These are phyloP conservation scores for Cheiracanthium punctorium DNA, from an alignment of 2,888 invertebrate species.

Conservation along the genomic window DNA sequence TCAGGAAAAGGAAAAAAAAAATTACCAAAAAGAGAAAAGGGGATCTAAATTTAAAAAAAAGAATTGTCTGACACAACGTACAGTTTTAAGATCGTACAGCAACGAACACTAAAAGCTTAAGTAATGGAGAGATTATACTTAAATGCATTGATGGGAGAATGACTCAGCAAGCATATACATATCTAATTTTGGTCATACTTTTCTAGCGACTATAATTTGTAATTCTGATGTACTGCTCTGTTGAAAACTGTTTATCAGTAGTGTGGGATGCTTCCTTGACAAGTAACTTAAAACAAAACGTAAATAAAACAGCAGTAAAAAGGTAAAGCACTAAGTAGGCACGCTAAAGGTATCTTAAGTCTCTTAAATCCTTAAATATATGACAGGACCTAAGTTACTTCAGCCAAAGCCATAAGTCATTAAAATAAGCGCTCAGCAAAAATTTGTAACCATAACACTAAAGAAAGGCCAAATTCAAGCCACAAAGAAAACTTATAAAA, in stretches of 20 bases:
- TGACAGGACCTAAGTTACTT: constrained; percentile 52
- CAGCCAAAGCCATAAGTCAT: constrained; percentile 60
- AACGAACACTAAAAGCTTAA: background rate
- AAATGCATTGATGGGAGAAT: background rate
- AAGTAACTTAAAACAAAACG: background rate
- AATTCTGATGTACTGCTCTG: background rate
- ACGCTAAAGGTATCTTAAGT: constrained; percentile 36
- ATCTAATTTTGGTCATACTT: background rate
- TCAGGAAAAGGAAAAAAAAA: background rate
- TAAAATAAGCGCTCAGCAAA: constrained; percentile 53
- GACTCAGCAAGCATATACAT: background rate
- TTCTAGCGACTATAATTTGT: background rate
- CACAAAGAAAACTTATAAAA: constrained; percentile 49
- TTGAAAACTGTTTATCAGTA: background rate
- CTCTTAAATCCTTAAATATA: background rate
- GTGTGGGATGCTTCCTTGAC: background rate
- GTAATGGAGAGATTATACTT: background rate
- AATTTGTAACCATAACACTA: constrained; percentile 48
- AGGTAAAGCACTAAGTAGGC: constrained; percentile 48
- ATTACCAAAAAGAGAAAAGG: background rate
- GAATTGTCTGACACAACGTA: background rate
- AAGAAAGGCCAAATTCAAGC: constrained; percentile 58
- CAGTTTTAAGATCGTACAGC: background rate
- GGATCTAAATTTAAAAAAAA: background rate
- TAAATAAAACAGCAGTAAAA: background rate